These are phyloP conservation scores for Castor canadensis DNA, from an alignment of 2,113 vertebrate genomes.

Conservation along the genomic window DNA sequence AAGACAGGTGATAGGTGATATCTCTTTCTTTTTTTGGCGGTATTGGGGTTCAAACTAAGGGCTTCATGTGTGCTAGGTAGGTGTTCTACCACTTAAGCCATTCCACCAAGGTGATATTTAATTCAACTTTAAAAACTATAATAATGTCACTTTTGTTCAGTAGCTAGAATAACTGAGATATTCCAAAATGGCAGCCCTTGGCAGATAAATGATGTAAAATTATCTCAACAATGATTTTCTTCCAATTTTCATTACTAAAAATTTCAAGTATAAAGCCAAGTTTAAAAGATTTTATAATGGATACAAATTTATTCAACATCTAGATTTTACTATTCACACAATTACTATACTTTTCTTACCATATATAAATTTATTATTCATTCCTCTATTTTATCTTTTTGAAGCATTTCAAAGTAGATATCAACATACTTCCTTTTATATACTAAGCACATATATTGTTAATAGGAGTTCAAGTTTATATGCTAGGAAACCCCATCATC, in stretches of 20 bases:
- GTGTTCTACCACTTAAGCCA: too few relatives aligned
- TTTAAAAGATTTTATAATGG: not conserved
- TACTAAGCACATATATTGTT: not conserved
- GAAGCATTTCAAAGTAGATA: conserved; percentile 10
- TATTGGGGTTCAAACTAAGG: too few relatives aligned
- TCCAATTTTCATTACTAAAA: not conserved
- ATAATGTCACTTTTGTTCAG: conserved; percentile 3
- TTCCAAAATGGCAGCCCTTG: conserved; percentile 37
- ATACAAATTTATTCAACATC: not conserved
- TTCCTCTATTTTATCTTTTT: not conserved
- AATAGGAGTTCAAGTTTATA: conserved; percentile 3
- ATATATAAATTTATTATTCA: not conserved
- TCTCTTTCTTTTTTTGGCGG: too few relatives aligned
- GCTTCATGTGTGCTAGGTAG: too few relatives aligned
- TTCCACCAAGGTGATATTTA: conserved; percentile 13
- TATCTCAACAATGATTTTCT: conserved; percentile 8
- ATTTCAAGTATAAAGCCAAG: not conserved
- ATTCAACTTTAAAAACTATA: not conserved
- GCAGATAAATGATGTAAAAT: not conserved
- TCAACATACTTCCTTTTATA: not conserved
- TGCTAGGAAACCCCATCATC: not conserved
- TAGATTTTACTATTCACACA: conserved; percentile 15
- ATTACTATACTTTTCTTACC: conserved; percentile 15
- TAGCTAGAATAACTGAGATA: not conserved
- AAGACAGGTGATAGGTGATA: too few relatives aligned